phyloP scores from a whole-genome alignment of 2,113 vertebrate genomes.

The Noturus placidus region DNA sequence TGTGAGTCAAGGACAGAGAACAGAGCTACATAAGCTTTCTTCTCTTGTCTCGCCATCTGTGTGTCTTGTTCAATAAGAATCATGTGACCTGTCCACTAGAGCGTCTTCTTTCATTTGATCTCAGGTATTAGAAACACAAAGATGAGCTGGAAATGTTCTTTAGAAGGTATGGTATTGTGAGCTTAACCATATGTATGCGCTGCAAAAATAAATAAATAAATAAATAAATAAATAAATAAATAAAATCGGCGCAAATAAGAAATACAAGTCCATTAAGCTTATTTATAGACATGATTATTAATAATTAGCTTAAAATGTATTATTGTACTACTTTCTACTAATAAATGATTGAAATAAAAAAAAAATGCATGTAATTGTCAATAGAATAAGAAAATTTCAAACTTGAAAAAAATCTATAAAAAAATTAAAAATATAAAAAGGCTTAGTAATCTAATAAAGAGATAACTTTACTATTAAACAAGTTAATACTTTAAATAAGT shows the following conservation, averaged over 20 bases:
- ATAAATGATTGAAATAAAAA: background rate
- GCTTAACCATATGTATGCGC: background rate
- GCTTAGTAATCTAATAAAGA: too few species aligned
- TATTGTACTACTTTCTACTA: background rate
- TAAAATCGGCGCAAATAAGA: too few species aligned
- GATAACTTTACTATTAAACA: too few species aligned
- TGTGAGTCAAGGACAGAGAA: constrained; percentile 65
- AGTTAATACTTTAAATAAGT: too few species aligned
- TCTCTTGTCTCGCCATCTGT: constrained; percentile 1
- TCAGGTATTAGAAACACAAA: background rate
- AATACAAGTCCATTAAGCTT: background rate
- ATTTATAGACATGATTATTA: background rate
- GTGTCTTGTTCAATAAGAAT: constrained; percentile 1
- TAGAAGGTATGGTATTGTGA: background rate
- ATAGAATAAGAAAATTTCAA: background rate
- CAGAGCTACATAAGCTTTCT: constrained; percentile 33
- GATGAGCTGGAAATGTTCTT: background rate
- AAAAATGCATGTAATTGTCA: background rate
- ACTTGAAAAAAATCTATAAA: background rate
- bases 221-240: too few species aligned
- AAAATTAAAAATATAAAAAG: too few species aligned
- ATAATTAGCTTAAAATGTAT: background rate
- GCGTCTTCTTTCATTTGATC: background rate
- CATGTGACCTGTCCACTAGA: background rate
- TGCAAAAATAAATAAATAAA: background rate